A percentile compares a stretch with the other conserved stretches of the same genome.
These are phyloP conservation scores for Heloderma charlesbogerti DNA, from an alignment of 2,113 vertebrate genomes.

Conservation along the genomic window DNA sequence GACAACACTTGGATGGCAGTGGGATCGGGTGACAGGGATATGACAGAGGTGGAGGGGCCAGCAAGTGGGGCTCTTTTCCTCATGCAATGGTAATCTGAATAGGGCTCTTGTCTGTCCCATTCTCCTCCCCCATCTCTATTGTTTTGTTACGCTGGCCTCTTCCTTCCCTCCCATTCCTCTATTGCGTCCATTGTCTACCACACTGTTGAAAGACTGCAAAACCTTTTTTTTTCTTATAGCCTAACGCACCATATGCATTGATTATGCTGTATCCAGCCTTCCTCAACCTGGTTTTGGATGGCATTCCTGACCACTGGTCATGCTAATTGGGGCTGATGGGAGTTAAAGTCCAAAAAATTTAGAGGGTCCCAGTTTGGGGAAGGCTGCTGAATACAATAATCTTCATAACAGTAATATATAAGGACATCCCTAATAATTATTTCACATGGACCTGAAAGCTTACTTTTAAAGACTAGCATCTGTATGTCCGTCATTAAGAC, in stretches of 20 bases:
- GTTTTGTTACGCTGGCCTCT: background rate
- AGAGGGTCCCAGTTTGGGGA: no score
- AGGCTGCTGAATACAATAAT: no score
- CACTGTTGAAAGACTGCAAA: background rate
- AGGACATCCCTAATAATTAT: background rate
- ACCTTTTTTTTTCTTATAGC: background rate
- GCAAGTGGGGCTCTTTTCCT: no score
- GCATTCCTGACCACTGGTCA: no score
- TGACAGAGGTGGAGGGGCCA: no score
- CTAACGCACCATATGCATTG: background rate
- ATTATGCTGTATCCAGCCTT: no score
- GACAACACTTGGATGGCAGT: no score
- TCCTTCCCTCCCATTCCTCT: background rate
- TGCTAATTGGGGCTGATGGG: no score
- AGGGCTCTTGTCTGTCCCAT: background rate
- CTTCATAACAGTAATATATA: background rate
- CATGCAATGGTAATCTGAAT: no score
- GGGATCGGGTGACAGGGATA: no score
- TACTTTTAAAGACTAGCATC: background rate
- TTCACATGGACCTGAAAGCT: background rate
- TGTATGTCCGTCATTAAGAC: background rate
- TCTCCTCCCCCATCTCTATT: background rate
- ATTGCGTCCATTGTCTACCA: background rate
- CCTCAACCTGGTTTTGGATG: no score
- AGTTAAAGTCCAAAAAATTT: no score